Evolutionary conservation across 1,140 invertebrate species (phyloP).

Genomic region (Anastrepha ludens): DNA sequence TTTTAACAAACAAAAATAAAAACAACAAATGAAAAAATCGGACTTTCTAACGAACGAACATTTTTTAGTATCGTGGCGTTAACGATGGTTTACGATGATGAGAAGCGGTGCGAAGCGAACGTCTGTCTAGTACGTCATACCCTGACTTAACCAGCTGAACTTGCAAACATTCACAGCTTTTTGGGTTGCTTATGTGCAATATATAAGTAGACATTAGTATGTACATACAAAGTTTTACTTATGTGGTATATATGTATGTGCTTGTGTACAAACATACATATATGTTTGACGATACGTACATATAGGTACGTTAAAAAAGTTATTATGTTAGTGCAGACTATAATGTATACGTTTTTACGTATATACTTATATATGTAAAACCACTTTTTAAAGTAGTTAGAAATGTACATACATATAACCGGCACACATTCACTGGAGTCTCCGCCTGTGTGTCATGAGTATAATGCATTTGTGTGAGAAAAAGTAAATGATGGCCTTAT

Average conservation of each 20-base stretch:
- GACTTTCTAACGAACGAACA: slow-evolving; percentile 11
- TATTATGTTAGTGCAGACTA: too few species aligned
- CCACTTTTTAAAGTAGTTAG: not conserved
- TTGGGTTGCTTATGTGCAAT: not conserved
- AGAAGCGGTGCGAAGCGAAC: not conserved
- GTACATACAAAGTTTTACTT: not conserved
- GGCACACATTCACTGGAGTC: slow-evolving; percentile 15
- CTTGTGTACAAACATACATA: not conserved
- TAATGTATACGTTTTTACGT: not conserved
- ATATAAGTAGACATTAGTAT: not conserved
- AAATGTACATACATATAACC: not conserved
- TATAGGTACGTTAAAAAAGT: too few species aligned
- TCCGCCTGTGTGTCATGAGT: not conserved
- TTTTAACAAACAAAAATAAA: slow-evolving; percentile 15
- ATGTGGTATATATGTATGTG: not conserved
- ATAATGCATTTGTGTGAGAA: not conserved
- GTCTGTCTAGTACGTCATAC: slow-evolving; percentile 21
- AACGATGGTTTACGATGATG: not conserved
- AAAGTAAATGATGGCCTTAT: slow-evolving; percentile 13
- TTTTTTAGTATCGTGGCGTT: slow-evolving; percentile 24
- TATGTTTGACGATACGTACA: too few species aligned
- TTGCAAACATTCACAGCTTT: slow-evolving; percentile 36
- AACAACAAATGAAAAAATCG: not conserved
- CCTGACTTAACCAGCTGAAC: slow-evolving; percentile 48
- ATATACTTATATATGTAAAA: not conserved